Evolutionary conservation across 2,797 vertebrate species (phyloP).

Genomic region (Benthosema pterotum): DNA sequence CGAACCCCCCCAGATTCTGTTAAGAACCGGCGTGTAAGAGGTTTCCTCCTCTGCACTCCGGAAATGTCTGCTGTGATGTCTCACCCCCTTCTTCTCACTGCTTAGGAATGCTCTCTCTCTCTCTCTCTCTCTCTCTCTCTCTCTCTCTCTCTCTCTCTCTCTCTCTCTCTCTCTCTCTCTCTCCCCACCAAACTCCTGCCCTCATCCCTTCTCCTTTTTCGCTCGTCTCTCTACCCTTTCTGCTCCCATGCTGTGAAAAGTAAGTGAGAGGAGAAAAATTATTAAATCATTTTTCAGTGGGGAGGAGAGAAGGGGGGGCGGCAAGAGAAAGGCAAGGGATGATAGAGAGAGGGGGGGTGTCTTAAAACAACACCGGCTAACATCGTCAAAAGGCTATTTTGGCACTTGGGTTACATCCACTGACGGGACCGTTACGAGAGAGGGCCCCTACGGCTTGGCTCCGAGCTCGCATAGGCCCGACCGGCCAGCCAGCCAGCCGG

Average conservation of each 20-base stretch:
- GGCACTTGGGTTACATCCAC: conserved; percentile 75
- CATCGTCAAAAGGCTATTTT: conserved; percentile 85
- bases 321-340: no score
- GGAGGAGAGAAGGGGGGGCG: conserved; percentile 41
- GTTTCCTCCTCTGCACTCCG: conserved; percentile 67
- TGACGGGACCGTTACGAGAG: conserved; percentile 72
- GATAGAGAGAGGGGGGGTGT: conserved; percentile 55
- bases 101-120: conserved; percentile 71
- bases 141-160: conserved; percentile 1
- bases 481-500: conserved; percentile 61
- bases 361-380: conserved; percentile 82
- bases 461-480: conserved; percentile 52
- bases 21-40: conserved; percentile 74
- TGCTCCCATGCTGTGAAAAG: conserved; percentile 76
- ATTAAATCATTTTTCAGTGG: conserved; percentile 80
- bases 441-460: conserved; percentile 75
- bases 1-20: conserved; percentile 60
- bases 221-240: conserved; percentile 29
- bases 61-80: conserved; percentile 75
- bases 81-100: conserved; percentile 69
- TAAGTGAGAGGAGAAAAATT: conserved; percentile 82
- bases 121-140: conserved; percentile 6
- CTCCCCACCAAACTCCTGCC: not conserved
- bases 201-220: not conserved
- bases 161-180: not conserved